These are phyloP conservation scores for Pseudococcus jackbeardsleyi DNA, from an alignment of 2,888 invertebrate genomes.

Conservation along the genomic window DNA sequence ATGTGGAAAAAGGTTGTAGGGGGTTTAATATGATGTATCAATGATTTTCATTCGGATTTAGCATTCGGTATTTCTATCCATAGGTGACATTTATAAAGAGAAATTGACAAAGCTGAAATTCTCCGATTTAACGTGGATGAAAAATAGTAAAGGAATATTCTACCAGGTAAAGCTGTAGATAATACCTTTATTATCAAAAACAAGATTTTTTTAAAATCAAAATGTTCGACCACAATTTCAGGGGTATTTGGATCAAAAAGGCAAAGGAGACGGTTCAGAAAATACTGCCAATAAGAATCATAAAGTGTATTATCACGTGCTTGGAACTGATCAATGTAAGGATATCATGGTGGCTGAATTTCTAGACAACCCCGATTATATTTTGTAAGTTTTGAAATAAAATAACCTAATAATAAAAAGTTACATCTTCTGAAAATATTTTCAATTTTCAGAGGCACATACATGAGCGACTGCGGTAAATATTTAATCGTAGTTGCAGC, in stretches of 20 bases:
- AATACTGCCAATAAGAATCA: slow-evolving; percentile 89
- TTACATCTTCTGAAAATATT: background rate
- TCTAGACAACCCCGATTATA: slow-evolving; percentile 90
- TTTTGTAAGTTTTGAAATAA: slow-evolving; percentile 76
- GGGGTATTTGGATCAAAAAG: slow-evolving; percentile 85
- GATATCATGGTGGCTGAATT: slow-evolving; percentile 92
- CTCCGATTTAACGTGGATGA: slow-evolving; percentile 92
- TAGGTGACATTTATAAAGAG: slow-evolving; percentile 88
- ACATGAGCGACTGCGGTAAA: slow-evolving; percentile 90
- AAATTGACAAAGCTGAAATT: slow-evolving; percentile 93
- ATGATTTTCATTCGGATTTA: background rate
- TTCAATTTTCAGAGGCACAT: slow-evolving; percentile 77
- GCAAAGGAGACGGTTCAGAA: slow-evolving; percentile 92
- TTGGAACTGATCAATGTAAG: slow-evolving; percentile 87
- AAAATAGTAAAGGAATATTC: slow-evolving; percentile 94
- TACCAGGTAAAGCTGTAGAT: slow-evolving; percentile 78
- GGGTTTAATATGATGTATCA: background rate
- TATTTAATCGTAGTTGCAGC: slow-evolving; percentile 87
- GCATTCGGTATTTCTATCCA: slow-evolving; percentile 67
- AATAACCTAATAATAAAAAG: too few relatives aligned
- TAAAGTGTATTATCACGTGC: slow-evolving; percentile 91
- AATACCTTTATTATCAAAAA: background rate
- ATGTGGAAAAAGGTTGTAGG: background rate
- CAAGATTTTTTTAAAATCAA: background rate
- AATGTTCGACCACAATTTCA: slow-evolving; percentile 69